Evolutionary conservation across 2,888 invertebrate genomes (phyloP).

Genomic region (Stenichneumon culpator): DNA sequence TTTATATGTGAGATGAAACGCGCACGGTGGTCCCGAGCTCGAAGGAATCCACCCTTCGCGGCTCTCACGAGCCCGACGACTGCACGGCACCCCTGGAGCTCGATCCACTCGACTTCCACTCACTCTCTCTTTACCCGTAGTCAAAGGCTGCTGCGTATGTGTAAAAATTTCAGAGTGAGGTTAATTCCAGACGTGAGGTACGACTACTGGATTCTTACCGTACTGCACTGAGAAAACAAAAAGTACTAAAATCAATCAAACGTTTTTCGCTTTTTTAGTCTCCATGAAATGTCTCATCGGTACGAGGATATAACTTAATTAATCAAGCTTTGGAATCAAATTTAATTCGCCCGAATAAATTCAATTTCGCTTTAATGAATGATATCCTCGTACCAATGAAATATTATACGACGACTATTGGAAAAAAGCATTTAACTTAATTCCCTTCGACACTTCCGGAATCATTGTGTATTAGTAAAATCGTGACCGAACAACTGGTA

Average conservation of each 20-base stretch:
- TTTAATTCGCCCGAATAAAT: neutral
- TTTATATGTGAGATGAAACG: constrained; percentile 59
- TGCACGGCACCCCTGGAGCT: constrained; percentile 41
- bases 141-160: neutral
- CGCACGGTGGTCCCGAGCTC: constrained; percentile 75
- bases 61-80: constrained; percentile 32
- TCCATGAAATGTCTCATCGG: neutral
- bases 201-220: neutral
- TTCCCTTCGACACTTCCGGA: too few species aligned
- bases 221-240: neutral
- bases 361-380: neutral
- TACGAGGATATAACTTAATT: neutral
- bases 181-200: neutral
- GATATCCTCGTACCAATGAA: neutral
- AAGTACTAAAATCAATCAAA: neutral
- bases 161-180: neutral
- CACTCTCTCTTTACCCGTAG: neutral
- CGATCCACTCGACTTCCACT: constrained; percentile 32
- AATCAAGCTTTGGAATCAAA: neutral
- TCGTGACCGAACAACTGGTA: neutral
- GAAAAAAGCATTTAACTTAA: neutral
- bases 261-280: neutral
- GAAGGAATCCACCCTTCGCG: constrained; percentile 60
- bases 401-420: neutral
- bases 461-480: too few species aligned